Evolutionary conservation across 1,140 invertebrate genomes (phyloP).

Genomic region (Cyrtorhinus lividipennis): DNA sequence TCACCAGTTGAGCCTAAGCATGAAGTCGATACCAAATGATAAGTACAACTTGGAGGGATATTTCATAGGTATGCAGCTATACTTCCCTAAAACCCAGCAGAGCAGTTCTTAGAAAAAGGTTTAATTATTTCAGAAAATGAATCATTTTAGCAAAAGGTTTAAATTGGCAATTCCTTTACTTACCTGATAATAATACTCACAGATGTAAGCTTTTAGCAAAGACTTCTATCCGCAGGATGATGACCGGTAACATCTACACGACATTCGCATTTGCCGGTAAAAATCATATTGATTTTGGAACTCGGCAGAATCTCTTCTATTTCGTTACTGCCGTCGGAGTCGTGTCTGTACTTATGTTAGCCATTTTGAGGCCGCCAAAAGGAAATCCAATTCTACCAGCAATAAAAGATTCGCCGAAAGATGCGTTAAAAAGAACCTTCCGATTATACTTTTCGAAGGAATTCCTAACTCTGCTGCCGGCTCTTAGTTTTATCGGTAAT

Average conservation of each 20-base stretch:
- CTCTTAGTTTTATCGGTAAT: constrained; percentile 77
- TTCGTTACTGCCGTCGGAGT: constrained; percentile 37
- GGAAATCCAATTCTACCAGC: not conserved
- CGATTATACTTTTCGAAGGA: constrained; percentile 59
- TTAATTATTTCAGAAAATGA: too few species aligned
- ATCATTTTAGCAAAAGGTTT: too few species aligned
- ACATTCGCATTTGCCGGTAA: constrained; percentile 23
- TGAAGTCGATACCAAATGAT: too few species aligned
- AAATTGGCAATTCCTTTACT: too few species aligned
- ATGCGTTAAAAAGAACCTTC: constrained; percentile 58
- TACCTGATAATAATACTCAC: too few species aligned
- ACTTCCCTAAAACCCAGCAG: too few species aligned
- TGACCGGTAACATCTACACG: constrained; percentile 23
- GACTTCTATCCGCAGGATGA: constrained; percentile 19
- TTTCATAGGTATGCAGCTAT: too few species aligned
- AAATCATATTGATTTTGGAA: constrained; percentile 38
- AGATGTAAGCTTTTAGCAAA: not conserved
- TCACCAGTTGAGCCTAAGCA: too few species aligned
- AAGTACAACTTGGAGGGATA: too few species aligned
- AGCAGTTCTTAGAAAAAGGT: too few species aligned
- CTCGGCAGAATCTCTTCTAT: constrained; percentile 55
- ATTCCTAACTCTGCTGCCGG: constrained; percentile 69
- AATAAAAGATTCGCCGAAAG: constrained; percentile 39
- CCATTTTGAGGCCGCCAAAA: constrained; percentile 36
- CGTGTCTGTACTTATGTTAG: constrained; percentile 53